Conservation (phyloP, 2,113 vertebrate species). For the Australoheros scitulus region DNA sequence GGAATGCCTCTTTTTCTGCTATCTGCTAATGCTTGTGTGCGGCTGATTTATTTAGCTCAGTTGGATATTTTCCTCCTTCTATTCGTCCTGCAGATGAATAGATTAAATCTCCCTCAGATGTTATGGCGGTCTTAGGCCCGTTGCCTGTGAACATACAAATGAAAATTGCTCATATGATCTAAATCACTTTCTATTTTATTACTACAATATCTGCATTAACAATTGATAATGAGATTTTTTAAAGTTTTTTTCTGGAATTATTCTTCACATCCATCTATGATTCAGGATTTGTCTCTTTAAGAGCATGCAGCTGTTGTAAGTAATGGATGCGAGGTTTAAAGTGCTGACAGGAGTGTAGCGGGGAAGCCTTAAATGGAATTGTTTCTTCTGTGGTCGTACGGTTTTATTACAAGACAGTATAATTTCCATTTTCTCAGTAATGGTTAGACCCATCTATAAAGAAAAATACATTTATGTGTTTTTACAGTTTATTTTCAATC, state of each 20-base stretch:
- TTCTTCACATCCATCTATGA: conserved; percentile 31
- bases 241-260: conserved; percentile 21
- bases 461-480: conserved; percentile 69
- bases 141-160: not conserved
- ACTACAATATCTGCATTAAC: not conserved
- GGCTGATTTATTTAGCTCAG: conserved; percentile 3
- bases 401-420: conserved; percentile 76
- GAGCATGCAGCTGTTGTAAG: conserved; percentile 47
- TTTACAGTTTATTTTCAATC: conserved; percentile 74
- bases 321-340: conserved; percentile 59
- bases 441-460: conserved; percentile 62
- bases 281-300: conserved; percentile 41
- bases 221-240: not conserved
- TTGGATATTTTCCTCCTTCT: conserved; percentile 2
- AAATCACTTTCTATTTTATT: conserved; percentile 1
- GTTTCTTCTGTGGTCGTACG: conserved; percentile 61
- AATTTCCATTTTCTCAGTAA: conserved; percentile 76
- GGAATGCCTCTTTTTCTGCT: conserved; percentile 21
- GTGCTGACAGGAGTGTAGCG: conserved; percentile 57
- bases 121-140: not conserved
- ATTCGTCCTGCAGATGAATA: not conserved
- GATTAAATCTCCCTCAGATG: conserved; percentile 8
- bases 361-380: conserved; percentile 66
- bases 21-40: not conserved
- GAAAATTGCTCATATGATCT: conserved; percentile 13